These are phyloP conservation scores for Schizopygopsis malacanthus DNA, from an alignment of 2,797 vertebrate species.

Conservation along the genomic window DNA sequence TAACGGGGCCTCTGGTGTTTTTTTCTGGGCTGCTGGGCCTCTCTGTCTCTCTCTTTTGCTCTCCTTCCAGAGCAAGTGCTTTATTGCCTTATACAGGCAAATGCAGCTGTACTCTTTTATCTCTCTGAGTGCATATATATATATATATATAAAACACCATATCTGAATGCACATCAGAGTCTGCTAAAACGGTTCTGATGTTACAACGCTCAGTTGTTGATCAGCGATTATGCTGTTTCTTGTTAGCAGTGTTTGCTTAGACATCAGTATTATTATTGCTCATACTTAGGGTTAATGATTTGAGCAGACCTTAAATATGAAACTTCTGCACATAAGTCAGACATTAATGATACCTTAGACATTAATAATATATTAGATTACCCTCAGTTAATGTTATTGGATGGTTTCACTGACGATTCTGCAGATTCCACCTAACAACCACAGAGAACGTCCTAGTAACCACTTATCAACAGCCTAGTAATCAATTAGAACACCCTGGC, in stretches of 20 bases:
- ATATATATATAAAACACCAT: slow-evolving; percentile 67
- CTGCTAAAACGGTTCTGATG: neutral
- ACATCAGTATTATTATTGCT: neutral
- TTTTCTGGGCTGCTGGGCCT: slow-evolving; percentile 56
- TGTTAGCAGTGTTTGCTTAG: neutral
- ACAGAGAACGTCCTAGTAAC: neutral
- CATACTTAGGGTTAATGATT: neutral
- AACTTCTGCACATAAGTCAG: neutral
- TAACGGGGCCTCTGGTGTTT: slow-evolving; percentile 77
- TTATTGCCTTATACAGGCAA: slow-evolving; percentile 64
- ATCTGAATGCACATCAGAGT: slow-evolving; percentile 61
- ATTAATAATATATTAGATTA: neutral
- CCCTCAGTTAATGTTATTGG: neutral
- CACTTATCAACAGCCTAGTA: neutral
- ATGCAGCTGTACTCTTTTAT: slow-evolving; percentile 55
- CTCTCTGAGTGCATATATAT: slow-evolving; percentile 59
- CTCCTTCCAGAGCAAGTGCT: slow-evolving; percentile 65
- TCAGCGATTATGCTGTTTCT: neutral
- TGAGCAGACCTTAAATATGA: neutral
- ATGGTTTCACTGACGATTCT: neutral
- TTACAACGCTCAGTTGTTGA: neutral
- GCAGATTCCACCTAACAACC: neutral
- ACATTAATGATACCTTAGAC: neutral
- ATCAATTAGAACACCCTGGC: neutral
- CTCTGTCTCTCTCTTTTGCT: slow-evolving; percentile 57